Percentiles rank a stretch among this genome's conserved stretches.
Conservation (phyloP, 2,113 vertebrate species). For the Oncorhynchus mykiss region DNA sequence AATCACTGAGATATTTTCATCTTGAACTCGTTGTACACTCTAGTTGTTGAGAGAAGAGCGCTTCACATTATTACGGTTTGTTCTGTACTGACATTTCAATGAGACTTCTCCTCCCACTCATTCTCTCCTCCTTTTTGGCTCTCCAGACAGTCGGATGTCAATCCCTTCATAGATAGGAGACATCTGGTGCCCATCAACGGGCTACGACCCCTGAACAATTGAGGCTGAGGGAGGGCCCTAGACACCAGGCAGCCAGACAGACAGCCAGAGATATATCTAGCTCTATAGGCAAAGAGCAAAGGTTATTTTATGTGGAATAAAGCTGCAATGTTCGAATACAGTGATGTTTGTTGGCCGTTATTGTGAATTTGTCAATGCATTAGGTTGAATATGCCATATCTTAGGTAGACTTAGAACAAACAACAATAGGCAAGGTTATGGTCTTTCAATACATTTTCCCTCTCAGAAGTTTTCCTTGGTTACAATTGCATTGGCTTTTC, state of each 20-base stretch:
- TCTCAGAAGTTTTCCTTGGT: neutral
- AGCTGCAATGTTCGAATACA: neutral
- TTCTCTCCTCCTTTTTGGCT: neutral
- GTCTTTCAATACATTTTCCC: neutral
- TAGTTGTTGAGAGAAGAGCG: neutral
- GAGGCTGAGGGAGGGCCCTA: constrained; percentile 1
- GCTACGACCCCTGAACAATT: neutral
- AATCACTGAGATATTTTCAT: neutral
- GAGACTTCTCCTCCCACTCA: constrained; percentile 4
- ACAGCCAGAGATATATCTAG: neutral
- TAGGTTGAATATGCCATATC: too few relatives aligned
- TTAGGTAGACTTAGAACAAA: neutral
- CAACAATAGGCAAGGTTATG: neutral
- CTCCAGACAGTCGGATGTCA: constrained; percentile 20
- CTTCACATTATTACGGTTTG: neutral
- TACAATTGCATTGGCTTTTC: neutral
- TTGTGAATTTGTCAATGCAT: neutral
- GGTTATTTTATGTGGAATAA: constrained; percentile 12
- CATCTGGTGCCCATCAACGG: constrained; percentile 13
- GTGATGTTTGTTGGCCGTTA: neutral
- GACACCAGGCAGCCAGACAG: neutral
- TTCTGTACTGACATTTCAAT: neutral
- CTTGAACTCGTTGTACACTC: too few relatives aligned
- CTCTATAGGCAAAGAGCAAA: neutral
- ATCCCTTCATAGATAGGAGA: constrained; percentile 7